phyloP scores from a whole-genome alignment of 1,140 invertebrate genomes.

The Meloidogyne exigua region DNA sequence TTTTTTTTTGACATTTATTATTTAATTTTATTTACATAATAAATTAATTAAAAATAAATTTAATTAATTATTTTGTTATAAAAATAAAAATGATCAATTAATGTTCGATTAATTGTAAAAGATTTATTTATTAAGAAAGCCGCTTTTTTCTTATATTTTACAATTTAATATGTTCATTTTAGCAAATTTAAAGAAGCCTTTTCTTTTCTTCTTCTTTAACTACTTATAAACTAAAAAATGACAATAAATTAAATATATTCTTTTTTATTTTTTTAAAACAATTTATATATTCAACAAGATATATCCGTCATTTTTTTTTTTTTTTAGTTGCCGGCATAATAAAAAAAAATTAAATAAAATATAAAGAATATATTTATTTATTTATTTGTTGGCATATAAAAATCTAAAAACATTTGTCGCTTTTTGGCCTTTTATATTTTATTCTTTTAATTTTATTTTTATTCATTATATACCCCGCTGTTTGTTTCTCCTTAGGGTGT shows the following conservation, averaged over 20 bases:
- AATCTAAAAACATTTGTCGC: slow-evolving; percentile 1
- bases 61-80: not conserved
- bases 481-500: not conserved
- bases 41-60: too few species aligned
- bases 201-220: too few species aligned
- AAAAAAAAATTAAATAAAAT: not conserved
- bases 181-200: too few species aligned
- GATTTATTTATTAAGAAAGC: too few species aligned
- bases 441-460: not conserved
- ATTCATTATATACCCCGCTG: not conserved
- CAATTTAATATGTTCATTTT: too few species aligned
- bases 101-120: not conserved
- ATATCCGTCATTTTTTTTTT: not conserved
- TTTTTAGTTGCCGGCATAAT: not conserved
- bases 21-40: not conserved
- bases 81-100: not conserved
- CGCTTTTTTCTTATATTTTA: too few species aligned
- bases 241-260: too few species aligned
- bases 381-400: not conserved
- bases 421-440: not conserved
- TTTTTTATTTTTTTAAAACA: not conserved
- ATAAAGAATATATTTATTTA: not conserved
- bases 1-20: too few species aligned
- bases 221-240: too few species aligned
- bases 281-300: not conserved